Evolutionary conservation across 1,140 invertebrate species (phyloP).

Genomic region (Popillia japonica): DNA sequence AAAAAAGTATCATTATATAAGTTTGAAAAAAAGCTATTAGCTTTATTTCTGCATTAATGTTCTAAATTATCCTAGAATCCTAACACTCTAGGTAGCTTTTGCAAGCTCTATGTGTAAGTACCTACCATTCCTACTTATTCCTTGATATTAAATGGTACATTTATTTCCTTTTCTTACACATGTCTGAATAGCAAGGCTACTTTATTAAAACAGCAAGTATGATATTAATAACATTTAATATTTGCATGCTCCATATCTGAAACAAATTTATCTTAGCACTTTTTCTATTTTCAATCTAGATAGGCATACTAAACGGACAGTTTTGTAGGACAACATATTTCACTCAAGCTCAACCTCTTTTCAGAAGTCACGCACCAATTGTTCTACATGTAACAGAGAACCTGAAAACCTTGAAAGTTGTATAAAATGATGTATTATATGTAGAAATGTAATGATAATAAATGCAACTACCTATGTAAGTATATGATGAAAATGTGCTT

Average conservation of each 20-base stretch:
- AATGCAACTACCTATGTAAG: neutral
- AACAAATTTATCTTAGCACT: neutral
- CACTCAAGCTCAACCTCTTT: neutral
- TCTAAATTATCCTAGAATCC: too few species aligned
- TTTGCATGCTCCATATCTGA: neutral
- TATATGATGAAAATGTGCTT: neutral
- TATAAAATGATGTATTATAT: neutral
- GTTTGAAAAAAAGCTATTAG: too few species aligned
- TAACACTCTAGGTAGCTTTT: too few species aligned
- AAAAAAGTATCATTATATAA: too few species aligned
- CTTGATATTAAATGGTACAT: too few species aligned
- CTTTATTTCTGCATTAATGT: too few species aligned
- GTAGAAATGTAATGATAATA: neutral
- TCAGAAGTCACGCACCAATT: neutral
- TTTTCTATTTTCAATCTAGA: neutral
- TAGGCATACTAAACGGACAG: neutral
- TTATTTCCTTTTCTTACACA: too few species aligned
- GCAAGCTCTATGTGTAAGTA: too few species aligned
- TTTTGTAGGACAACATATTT: slow-evolving; percentile 10
- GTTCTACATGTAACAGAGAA: neutral
- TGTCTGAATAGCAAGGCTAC: too few species aligned
- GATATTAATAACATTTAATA: neutral
- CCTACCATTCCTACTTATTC: too few species aligned
- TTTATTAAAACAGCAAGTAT: too few species aligned
- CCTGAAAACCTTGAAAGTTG: neutral